Evolutionary conservation across 1,140 invertebrate genomes (phyloP), one percentile per base, ranked within the genome.

Genomic region (Stegodyphus mimosarum): DNA sequence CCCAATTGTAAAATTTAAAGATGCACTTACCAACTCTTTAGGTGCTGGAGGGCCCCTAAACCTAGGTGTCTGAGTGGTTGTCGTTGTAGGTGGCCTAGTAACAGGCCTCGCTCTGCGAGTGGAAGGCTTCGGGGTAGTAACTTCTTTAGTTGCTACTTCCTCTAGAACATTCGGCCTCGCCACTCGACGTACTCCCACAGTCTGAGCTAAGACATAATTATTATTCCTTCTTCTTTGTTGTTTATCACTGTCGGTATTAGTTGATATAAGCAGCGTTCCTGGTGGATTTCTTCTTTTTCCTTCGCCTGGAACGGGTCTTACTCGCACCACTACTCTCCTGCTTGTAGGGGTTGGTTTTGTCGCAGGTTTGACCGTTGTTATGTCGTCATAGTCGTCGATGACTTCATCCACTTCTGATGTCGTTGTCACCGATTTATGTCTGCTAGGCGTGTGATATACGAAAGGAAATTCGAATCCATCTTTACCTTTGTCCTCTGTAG

Each of bases 401-500:
- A 67, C 11, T 51, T 86, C 79, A 86, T 87, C 51, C 63, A 81
- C 7, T 53, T 86, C 78, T 17, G 78, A 60, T 69, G 67, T 55
- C 6, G 73, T 69, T 7, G 83, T 86, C 1, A 52, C 7, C 3
- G 74, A n/a, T 66, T 53, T 55, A 7, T 60, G 18, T 69, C 87
- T 53, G 11, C 71, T 83, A 13, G 87, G 87, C 1, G 83, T 87
- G 6, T 87, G 87, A 53, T 87, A 87, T 11, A 87, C 87, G 52
- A 87, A 87, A 15, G 83, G 83, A n/a, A 86, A 87, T 1, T 83
- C 83, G 17, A 83, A 76, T 7, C 48, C 77, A 11, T 81, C 69
- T 17, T 49, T 10, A 17, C 51, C 64, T 1, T 52, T 48, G 5
- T 67, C 67, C 11, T 71, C 67, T 18, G 74, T 63, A 15, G 75